phyloP scores from a whole-genome alignment of 2,113 vertebrate species.

The Murina feae region DNA sequence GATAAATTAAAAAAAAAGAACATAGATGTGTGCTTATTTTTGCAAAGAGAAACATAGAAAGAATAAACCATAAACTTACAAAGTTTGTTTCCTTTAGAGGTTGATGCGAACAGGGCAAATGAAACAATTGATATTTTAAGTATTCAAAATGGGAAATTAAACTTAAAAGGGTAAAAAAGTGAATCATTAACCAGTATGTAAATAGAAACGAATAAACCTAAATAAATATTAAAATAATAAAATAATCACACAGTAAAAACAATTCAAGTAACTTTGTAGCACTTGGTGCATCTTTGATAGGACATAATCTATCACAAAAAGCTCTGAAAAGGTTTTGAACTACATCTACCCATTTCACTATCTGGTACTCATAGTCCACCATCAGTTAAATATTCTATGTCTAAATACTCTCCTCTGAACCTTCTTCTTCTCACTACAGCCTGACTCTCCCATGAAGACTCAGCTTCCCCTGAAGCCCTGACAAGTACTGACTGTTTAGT shows the following conservation, averaged over 20 bases:
- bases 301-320: neutral
- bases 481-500: neutral
- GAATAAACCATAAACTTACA: neutral
- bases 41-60: neutral
- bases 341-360: neutral
- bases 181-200: neutral
- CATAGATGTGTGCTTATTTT: neutral
- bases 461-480: neutral
- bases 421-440: neutral
- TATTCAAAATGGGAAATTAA: neutral
- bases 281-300: neutral
- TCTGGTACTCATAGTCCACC: neutral
- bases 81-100: neutral
- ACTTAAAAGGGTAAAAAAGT: neutral
- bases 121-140: slow-evolving; percentile 1
- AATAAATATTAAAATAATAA: neutral
- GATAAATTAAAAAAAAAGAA: no score
- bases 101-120: neutral
- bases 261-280: neutral
- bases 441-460: neutral
- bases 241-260: neutral
- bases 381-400: neutral
- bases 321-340: neutral
- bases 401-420: neutral
- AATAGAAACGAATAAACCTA: neutral